Base-by-base conservation (phyloP, 64 coral and sea anemone genomes). In the Platygyra sinensis region DNA sequence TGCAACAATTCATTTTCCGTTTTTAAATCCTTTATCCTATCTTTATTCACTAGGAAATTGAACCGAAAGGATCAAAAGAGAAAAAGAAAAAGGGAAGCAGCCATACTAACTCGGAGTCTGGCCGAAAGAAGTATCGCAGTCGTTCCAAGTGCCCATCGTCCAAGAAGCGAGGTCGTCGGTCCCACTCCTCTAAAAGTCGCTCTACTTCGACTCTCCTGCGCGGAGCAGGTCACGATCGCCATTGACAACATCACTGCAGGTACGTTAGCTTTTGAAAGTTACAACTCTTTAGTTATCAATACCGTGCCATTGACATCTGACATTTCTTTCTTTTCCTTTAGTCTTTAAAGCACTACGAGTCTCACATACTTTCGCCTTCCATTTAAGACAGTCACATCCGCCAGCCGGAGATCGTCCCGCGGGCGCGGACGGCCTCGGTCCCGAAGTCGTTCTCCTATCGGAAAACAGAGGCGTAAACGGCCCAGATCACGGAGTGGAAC, bases 81-180 rank as follows among this genome's bases (percentile, higher is more conserved):
- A 91, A 92, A n/a, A 91, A 87, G 42, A 93, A 95, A 73, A 96
- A 96, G 65, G 92, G 74, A 14, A 80, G 87, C 30, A 92, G 77
- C 22, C 85, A 96, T 49, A 67, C 79, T 7, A 78, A 74, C 3
- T 88, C 90, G 52, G 67, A 87, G 4, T 71, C 71, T 30, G 87
- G 67, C 31, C 83, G 75, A 19, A 90, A 80, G 83, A 91, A 80
- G 86, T 95, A 91, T 54, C 90, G 94, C 18, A 94, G 93, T 91
- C 94, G 97, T 57, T 99, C 97, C 62, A 93, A 62, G 30, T 95
- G 90, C 76, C 97, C 94, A 29, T 82, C 88, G 22, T 55, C 62
- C 22, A 92, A 62, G 28, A 92, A 73, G 33, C 72, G 72, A 10
- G 49, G 49, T 30, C 71, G 86, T 52, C 82, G 90, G 31, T 85